phyloP scores from a whole-genome alignment of 1,140 invertebrate species.

The Leptopilina clavipes region DNA sequence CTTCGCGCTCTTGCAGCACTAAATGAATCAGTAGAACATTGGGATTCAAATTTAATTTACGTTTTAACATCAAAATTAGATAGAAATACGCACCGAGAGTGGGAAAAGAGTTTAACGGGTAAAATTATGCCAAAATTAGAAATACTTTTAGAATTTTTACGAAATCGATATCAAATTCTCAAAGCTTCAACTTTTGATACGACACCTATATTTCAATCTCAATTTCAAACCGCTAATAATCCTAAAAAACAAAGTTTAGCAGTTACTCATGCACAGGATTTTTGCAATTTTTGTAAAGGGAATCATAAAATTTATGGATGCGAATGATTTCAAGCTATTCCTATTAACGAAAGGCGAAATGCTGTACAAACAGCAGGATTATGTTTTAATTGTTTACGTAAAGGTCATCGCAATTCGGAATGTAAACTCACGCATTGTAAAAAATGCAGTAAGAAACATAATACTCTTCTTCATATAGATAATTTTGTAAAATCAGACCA shows the following conservation, averaged over 20 bases:
- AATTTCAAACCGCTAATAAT: not conserved
- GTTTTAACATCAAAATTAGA: slow-evolving; percentile 47
- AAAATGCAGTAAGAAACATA: not conserved
- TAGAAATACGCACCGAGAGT: slow-evolving; percentile 45
- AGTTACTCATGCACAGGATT: not conserved
- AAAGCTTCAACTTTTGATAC: not conserved
- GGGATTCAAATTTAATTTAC: slow-evolving; percentile 46
- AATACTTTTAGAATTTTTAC: slow-evolving; percentile 31
- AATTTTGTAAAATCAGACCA: no score
- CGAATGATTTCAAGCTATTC: not conserved
- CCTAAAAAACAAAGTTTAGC: not conserved
- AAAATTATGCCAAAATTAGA: slow-evolving; percentile 52
- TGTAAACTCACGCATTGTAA: not conserved
- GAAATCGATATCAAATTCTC: slow-evolving; percentile 9
- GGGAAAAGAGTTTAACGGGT: slow-evolving; percentile 44
- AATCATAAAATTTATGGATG: not conserved
- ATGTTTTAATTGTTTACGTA: not conserved
- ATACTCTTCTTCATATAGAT: no score
- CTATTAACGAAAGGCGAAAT: not conserved
- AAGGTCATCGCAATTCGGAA: not conserved
- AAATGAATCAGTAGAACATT: slow-evolving; percentile 41
- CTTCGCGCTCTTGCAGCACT: slow-evolving; percentile 46
- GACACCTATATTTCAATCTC: not conserved
- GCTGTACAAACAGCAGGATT: not conserved
- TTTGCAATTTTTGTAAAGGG: not conserved